Conservation (phyloP, 2,888 invertebrate species). For the Leptarthrus brevirostris region DNA sequence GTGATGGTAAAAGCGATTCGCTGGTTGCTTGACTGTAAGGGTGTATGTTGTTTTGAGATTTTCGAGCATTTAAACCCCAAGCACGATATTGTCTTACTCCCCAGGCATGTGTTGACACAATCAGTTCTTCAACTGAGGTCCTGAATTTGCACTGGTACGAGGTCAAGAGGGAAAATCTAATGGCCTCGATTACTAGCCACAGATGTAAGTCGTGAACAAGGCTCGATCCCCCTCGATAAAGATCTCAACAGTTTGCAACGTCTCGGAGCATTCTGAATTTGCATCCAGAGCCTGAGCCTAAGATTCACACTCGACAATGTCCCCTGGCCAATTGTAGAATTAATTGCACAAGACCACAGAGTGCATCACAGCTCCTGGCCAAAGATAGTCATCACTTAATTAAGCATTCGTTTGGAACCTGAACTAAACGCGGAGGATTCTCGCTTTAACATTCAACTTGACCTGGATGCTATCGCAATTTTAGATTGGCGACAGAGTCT, state of each 20-base stretch:
- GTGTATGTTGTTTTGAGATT: too few species aligned
- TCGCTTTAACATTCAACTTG: not conserved
- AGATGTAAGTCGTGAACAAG: constrained; percentile 36
- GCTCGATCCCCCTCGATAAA: constrained; percentile 5
- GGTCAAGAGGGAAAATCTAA: constrained; percentile 20
- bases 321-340: constrained; percentile 39
- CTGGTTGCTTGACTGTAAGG: too few species aligned
- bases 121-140: too few species aligned
- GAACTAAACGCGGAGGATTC: constrained; percentile 6
- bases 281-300: constrained; percentile 12
- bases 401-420: constrained; percentile 39
- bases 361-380: constrained; percentile 21
- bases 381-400: constrained; percentile 48
- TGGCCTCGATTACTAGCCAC: constrained; percentile 12
- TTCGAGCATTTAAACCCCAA: too few species aligned
- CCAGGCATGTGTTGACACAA: too few species aligned
- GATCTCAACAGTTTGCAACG: constrained; percentile 1
- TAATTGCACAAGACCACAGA: constrained; percentile 19
- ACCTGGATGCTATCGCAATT: constrained; percentile 19
- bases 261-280: not conserved
- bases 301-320: constrained; percentile 45
- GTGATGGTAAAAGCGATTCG: too few species aligned
- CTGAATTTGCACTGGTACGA: not conserved
- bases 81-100: too few species aligned
- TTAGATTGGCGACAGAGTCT: not conserved